Evolutionary conservation across 2,113 vertebrate species (phyloP), one percentile per base, ranked within the genome.

Genomic region (Varanus komodoensis): DNA sequence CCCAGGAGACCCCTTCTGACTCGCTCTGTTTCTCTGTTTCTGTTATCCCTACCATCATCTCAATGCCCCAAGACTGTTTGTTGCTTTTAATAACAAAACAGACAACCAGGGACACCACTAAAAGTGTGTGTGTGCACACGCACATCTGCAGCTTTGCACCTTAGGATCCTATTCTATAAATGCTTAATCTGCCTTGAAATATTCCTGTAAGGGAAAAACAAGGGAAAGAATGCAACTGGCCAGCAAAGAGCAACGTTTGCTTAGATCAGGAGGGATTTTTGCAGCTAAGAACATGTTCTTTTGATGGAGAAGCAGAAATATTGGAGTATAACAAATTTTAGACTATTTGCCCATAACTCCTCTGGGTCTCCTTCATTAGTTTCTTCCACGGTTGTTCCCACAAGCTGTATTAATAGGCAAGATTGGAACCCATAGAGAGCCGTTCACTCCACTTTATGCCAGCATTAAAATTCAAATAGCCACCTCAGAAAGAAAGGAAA

Each of bases 381-480:
- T 92, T 87, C 48, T 93, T 92, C 74, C 87, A 32, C 81, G 3
- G 0, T 14, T 19, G 64, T 64, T 92, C 77, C 89, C n/a, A 1
- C 0, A 8, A 85, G 74, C 61, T n/a, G 92, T 87, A 86, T 89
- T 93, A 90, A 77, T 32, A 91, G 92, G 69, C 69, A 48, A 92
- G 52, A 87, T 29, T 34, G 52, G 64, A 91, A 88, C 14, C 81
- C 44, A 48, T 1, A 14, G 87, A 82, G 77, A 29, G 52, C 21
- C 85, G 71, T 34, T 82, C 57, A 67, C 48, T 86, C 67, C 64
- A 92, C 79, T 89, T 91, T 89, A 80, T 19, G 44, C 0, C 57
- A 14, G 84, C 34, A 87, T 93, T 93, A 93, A 92, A 87, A 85
- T 91, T 88, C 93, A 87, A 48, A 82, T 32, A 89, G 84, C 92